Percentiles rank a stretch among this genome's conserved stretches.
These are phyloP conservation scores for Pluvialis apricaria DNA, from an alignment of 2,113 vertebrate species.

Conservation along the genomic window DNA sequence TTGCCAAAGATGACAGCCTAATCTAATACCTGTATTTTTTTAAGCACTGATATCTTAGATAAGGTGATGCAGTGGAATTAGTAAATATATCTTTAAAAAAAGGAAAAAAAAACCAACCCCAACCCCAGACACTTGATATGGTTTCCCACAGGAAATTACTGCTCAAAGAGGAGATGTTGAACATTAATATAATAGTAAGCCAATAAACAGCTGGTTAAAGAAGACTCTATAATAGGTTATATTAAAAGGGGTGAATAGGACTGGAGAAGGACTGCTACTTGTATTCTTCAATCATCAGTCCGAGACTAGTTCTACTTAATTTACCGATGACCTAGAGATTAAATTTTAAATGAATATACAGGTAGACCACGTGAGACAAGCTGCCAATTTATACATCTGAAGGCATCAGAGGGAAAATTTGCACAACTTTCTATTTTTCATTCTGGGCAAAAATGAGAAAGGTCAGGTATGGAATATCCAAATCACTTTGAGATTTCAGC, in stretches of 20 bases:
- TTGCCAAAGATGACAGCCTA: background rate
- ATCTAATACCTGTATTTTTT: background rate
- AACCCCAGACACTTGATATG: accelerated
- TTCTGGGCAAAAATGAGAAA: background rate
- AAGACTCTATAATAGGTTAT: background rate
- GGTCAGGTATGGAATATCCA: background rate
- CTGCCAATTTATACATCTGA: background rate
- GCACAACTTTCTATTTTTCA: background rate
- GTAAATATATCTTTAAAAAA: background rate
- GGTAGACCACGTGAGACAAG: background rate
- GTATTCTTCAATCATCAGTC: background rate
- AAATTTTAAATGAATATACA: background rate
- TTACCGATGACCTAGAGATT: background rate
- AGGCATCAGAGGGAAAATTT: background rate
- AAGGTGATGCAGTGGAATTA: background rate
- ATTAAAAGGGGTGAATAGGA: background rate
- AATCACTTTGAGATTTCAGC: background rate
- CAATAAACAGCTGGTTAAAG: background rate
- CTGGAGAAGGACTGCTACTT: background rate
- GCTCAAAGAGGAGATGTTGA: background rate
- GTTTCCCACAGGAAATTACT: background rate
- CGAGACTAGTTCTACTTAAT: background rate
- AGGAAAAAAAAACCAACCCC: accelerated
- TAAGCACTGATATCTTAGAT: background rate
- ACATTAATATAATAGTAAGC: background rate